A percentile compares a stretch with the other conserved stretches of the same genome.
Evolutionary conservation across 35 echinoderm and acorn worm genomes (phyloP).

Genomic region (Nesometra sesokonis): DNA sequence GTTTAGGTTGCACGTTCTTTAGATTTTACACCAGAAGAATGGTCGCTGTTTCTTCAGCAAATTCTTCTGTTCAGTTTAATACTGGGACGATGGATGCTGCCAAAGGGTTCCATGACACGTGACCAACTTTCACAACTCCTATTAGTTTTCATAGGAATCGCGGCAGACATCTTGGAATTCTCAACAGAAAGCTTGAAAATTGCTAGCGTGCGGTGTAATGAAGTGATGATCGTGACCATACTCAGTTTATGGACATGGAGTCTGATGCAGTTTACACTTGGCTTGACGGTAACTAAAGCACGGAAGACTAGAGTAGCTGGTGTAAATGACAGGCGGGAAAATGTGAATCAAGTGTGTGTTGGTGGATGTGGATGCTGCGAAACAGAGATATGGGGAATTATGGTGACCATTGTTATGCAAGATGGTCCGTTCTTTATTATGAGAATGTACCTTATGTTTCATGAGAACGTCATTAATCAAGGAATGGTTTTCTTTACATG

Average conservation of each 20-base stretch:
- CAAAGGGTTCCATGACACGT: constrained; percentile 60
- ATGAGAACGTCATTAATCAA: constrained; percentile 55
- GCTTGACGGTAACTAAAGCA: constrained; percentile 79
- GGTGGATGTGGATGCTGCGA: constrained; percentile 47
- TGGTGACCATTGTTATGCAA: constrained; percentile 94
- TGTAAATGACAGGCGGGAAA: background rate
- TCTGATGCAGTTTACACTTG: constrained; percentile 78
- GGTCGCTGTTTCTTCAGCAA: constrained; percentile 78
- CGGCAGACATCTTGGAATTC: constrained; percentile 93
- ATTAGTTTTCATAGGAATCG: constrained; percentile 91
- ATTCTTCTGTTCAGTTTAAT: constrained; percentile 74
- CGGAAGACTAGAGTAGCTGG: constrained; percentile 70
- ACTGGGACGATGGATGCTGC: constrained; percentile 77
- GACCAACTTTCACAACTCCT: constrained; percentile 79
- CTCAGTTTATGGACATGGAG: constrained; percentile 74
- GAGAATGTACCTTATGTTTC: constrained; percentile 56
- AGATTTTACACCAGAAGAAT: constrained; percentile 29
- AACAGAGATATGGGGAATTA: constrained; percentile 93
- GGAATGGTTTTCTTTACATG: constrained; percentile 99
- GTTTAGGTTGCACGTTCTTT: constrained; percentile 13
- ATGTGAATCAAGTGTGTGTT: background rate
- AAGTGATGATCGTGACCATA: constrained; percentile 38
- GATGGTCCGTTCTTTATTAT: constrained; percentile 89
- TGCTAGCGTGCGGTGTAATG: constrained; percentile 43
- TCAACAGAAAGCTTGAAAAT: constrained; percentile 59